Evolutionary conservation across 2,888 invertebrate genomes (phyloP), one percentile per base, ranked within the genome.

Genomic region (Phytoseiulus persimilis): DNA sequence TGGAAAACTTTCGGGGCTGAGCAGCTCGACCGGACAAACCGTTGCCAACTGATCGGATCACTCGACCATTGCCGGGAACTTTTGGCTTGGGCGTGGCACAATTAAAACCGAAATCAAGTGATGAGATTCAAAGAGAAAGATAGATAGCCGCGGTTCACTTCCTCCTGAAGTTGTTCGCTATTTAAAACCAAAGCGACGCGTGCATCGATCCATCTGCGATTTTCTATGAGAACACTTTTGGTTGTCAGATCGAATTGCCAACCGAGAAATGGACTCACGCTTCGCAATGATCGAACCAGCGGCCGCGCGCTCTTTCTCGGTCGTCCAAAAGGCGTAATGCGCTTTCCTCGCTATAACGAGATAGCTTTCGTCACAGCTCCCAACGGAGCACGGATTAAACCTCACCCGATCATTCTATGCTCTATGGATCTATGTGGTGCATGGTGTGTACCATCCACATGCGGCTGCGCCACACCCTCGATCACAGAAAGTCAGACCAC

Each of bases 21-120:
- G 65, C 65, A 14, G 46, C 6, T 11, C 9, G 46, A 46, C 46
- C 46, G 65, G 65, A 65, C 65, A 65, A 65, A 23, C 65, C 65
- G 65, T 65, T 65, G 65, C 65, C 65, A 65, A 65, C 65, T 65
- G 65, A 65, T 65, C 65, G 65, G 65, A 65, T 65, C 65, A 65
- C 11, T 65, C 65, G 65, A 14, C 65, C 65, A 65, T 65, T 23
- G 65, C 28, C 65, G 65, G 65, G 11, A 65, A 65, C 5, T 65
- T 65, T 65, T 3, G 39, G 65, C 18, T 65, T 65, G 65, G 65
- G 65, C 65, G 65, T 65, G 65, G 65, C 65, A 65, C 65, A 65
- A 65, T 65, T 65, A 65, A 65, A 65, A 65, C 65, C 18, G 65
- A 65, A 65, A 65, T 65, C 65, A 65, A 65, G 65, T 65, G 65